A percentile compares a stretch with the other conserved stretches of the same genome.
Evolutionary conservation across 2,113 vertebrate species (phyloP).

Genomic region (Burhinus bistriatus): DNA sequence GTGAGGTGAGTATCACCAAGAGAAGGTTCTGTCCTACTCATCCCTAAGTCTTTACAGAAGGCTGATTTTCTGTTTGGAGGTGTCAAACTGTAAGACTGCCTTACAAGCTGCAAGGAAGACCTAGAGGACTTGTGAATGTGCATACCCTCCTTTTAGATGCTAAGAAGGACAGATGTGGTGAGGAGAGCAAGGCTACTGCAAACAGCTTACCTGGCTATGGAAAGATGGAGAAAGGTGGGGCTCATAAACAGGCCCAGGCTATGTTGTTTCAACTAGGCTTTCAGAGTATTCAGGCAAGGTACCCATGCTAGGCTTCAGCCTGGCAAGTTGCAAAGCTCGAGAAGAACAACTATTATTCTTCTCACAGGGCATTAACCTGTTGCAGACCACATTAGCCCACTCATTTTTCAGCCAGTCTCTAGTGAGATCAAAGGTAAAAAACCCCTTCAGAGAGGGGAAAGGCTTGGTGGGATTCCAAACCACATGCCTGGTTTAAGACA

Average conservation of each 20-base stretch:
- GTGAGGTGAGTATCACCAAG: background rate
- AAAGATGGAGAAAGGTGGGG: background rate
- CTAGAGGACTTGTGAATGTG: background rate
- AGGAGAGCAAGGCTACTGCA: background rate
- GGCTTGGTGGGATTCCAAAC: background rate
- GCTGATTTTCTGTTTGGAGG: background rate
- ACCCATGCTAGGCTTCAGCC: background rate
- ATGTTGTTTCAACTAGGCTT: background rate
- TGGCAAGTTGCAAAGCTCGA: background rate
- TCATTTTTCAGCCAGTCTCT: background rate
- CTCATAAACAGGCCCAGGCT: background rate
- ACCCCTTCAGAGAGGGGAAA: background rate
- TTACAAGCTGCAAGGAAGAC: background rate
- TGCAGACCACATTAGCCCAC: background rate
- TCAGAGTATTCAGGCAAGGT: background rate
- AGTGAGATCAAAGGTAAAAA: background rate
- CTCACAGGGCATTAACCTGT: background rate
- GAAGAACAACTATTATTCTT: background rate
- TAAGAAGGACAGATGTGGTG: background rate
- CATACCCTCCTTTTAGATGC: background rate
- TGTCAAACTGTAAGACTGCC: background rate
- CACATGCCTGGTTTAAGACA: background rate
- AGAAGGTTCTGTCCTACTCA: background rate
- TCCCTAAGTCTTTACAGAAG: background rate
- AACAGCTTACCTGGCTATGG: background rate